Conservation (phyloP, 2,113 vertebrate genomes). For the Dromas ardeola region DNA sequence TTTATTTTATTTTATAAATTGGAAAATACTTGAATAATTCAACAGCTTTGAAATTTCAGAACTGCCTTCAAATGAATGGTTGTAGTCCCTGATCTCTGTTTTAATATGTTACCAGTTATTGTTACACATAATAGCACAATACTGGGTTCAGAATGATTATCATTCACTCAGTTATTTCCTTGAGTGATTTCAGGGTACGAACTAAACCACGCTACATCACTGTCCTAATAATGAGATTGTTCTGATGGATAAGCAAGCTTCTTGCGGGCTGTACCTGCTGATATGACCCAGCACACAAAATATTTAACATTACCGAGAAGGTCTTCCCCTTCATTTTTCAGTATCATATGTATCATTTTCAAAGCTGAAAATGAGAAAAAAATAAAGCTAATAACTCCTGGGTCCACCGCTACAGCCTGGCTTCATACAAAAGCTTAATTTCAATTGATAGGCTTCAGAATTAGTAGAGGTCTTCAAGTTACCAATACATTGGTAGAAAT, state of each 20-base stretch:
- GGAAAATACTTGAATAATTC: slow-evolving; percentile 69
- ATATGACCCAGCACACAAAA: slow-evolving; percentile 53
- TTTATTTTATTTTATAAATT: slow-evolving; percentile 62
- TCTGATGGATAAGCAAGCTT: slow-evolving; percentile 67
- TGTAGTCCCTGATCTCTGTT: slow-evolving; percentile 58
- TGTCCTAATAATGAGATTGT: slow-evolving; percentile 65
- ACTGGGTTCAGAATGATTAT: slow-evolving; percentile 32
- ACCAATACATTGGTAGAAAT: slow-evolving; percentile 29
- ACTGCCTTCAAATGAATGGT: neutral
- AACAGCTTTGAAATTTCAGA: slow-evolving; percentile 65
- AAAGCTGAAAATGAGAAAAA: slow-evolving; percentile 45
- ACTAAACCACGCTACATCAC: slow-evolving; percentile 63
- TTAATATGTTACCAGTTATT: slow-evolving; percentile 68
- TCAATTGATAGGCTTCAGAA: slow-evolving; percentile 45
- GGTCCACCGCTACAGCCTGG: neutral
- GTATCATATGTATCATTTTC: slow-evolving; percentile 32
- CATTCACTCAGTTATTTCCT: slow-evolving; percentile 52
- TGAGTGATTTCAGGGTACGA: slow-evolving; percentile 59
- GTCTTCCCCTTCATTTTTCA: slow-evolving; percentile 42
- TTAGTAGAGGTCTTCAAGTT: slow-evolving; percentile 33
- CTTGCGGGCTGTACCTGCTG: slow-evolving; percentile 49
- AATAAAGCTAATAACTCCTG: slow-evolving; percentile 51
- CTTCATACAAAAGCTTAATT: slow-evolving; percentile 42
- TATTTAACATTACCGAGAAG: slow-evolving; percentile 54
- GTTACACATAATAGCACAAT: slow-evolving; percentile 49